phyloP scores from a whole-genome alignment of 1,140 invertebrate genomes.

The Coenobita brevimanus region DNA sequence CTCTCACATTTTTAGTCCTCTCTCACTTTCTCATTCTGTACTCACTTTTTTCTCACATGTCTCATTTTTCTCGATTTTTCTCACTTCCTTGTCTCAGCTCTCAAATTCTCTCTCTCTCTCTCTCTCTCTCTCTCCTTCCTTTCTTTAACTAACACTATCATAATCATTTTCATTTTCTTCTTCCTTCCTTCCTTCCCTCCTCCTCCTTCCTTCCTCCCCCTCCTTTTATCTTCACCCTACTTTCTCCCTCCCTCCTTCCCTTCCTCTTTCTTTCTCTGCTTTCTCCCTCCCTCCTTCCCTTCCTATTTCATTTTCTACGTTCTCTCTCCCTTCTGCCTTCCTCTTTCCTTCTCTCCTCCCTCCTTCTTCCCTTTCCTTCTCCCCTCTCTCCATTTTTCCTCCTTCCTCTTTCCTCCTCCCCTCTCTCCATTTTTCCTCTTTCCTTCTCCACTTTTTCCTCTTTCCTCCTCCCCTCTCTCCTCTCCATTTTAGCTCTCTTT shows the following conservation, averaged over 20 bases:
- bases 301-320: not conserved
- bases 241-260: not conserved
- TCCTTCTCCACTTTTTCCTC: not conserved
- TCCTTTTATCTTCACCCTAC: too few relatives aligned
- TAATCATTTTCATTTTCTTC: not conserved
- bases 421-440: not conserved
- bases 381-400: not conserved
- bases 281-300: not conserved
- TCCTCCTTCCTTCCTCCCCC: too few relatives aligned
- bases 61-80: not conserved
- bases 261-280: not conserved
- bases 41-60: not conserved
- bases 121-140: not conserved
- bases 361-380: not conserved
- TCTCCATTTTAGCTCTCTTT: too few relatives aligned
- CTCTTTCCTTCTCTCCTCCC: not conserved
- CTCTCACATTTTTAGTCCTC: not conserved
- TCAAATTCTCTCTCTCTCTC: not conserved
- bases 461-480: too few relatives aligned
- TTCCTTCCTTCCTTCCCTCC: not conserved
- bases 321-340: not conserved
- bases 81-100: not conserved
- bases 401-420: not conserved
- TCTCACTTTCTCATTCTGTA: not conserved
- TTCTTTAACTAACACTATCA: not conserved